A percentile compares a stretch with the other conserved stretches of the same genome.
Conservation (phyloP, 2,797 vertebrate species). For the Poeciliopsis gracilis region DNA sequence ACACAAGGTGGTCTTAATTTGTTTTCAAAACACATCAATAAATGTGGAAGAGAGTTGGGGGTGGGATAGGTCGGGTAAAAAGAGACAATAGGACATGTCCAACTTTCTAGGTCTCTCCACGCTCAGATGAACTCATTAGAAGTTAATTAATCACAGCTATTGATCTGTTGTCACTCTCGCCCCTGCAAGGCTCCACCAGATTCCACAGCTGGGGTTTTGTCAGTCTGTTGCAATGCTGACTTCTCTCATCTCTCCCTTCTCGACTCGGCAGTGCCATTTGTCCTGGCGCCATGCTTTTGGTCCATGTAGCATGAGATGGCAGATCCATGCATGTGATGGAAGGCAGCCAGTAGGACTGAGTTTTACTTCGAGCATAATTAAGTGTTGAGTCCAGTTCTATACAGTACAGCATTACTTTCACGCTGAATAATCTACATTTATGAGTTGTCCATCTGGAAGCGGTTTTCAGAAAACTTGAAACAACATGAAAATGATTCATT, state of each 20-base stretch:
- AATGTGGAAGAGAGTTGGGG: neutral
- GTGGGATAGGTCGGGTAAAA: constrained; percentile 47
- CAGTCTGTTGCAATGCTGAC: constrained; percentile 53
- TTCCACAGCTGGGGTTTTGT: constrained; percentile 63
- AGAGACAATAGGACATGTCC: constrained; percentile 63
- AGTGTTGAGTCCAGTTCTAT: constrained; percentile 52
- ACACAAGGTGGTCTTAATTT: constrained; percentile 38
- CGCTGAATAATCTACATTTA: constrained; percentile 27
- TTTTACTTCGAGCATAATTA: constrained; percentile 33
- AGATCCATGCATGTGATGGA: constrained; percentile 39
- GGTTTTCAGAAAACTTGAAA: constrained; percentile 10
- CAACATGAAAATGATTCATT: neutral
- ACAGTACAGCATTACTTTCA: constrained; percentile 33
- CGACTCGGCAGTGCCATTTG: constrained; percentile 15
- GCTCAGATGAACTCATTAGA: constrained; percentile 85
- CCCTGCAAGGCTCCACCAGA: constrained; percentile 61
- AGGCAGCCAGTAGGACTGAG: constrained; percentile 17
- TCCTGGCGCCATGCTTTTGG: constrained; percentile 64
- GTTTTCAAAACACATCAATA: constrained; percentile 34
- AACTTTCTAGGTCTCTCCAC: constrained; percentile 73
- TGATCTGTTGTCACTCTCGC: constrained; percentile 80
- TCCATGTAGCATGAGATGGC: constrained; percentile 60
- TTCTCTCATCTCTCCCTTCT: constrained; percentile 29
- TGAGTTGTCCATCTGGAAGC: neutral
- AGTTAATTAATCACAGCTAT: constrained; percentile 86